Conservation (phyloP, 1,140 invertebrate species). For the Drosophila nigromelanica region DNA sequence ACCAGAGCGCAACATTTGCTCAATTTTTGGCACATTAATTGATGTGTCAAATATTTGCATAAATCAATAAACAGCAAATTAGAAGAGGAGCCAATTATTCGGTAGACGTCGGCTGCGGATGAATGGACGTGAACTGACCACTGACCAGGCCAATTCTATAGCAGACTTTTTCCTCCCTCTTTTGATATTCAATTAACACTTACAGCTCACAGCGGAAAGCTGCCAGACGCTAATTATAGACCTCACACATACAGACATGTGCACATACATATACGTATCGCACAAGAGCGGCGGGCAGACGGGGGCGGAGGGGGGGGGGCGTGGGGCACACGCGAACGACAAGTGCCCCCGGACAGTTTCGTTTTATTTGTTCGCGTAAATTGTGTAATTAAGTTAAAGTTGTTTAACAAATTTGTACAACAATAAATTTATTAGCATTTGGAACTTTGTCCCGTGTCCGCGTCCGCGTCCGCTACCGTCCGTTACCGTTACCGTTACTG, state of each 20-base stretch:
- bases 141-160: constrained; percentile 16
- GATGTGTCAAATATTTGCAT: constrained; percentile 63
- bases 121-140: constrained; percentile 11
- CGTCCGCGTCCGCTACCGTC: not conserved
- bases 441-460: constrained; percentile 7
- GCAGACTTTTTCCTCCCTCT: constrained; percentile 23
- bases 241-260: constrained; percentile 22
- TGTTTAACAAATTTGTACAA: constrained; percentile 76
- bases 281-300: not conserved
- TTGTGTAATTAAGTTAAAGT: constrained; percentile 73
- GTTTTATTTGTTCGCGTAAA: constrained; percentile 60
- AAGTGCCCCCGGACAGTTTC: constrained; percentile 30
- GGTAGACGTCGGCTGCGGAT: constrained; percentile 12
- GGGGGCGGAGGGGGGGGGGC: not conserved
- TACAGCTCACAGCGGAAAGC: constrained; percentile 30
- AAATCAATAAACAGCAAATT: constrained; percentile 53
- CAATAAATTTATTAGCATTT: constrained; percentile 73
- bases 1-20: constrained; percentile 8
- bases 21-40: constrained; percentile 69
- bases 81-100: not conserved
- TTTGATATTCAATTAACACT: constrained; percentile 59
- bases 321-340: constrained; percentile 34
- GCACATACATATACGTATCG: too few species aligned
- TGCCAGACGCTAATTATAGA: constrained; percentile 65
- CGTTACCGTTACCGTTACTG: constrained; percentile 1